Conservation (phyloP, 2,797 vertebrate species). For the Peromyscus melanophrys region DNA sequence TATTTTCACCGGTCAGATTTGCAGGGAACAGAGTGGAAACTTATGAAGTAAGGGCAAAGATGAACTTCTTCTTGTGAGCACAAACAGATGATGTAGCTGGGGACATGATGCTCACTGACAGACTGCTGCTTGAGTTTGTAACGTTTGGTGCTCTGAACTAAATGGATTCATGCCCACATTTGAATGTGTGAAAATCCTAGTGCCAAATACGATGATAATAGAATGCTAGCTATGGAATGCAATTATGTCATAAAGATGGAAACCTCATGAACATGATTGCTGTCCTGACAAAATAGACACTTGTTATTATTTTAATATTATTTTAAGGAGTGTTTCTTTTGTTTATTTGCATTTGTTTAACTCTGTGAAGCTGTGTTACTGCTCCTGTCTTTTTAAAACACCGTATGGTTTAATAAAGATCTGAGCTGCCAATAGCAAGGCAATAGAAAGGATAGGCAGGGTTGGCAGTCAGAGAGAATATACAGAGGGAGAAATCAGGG, state of each 20-base stretch:
- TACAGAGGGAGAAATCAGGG: no score
- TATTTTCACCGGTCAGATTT: background rate
- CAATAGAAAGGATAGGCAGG: no score
- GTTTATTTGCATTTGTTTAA: no score
- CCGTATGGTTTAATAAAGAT: no score
- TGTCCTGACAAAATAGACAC: background rate
- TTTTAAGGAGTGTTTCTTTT: no score
- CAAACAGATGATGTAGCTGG: accelerated
- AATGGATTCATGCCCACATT: no score
- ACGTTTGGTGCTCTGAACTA: background rate
- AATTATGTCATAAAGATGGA: background rate
- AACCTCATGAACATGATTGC: background rate
- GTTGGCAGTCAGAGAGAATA: no score
- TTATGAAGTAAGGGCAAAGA: background rate
- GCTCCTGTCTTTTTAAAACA: no score
- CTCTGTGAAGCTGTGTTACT: no score
- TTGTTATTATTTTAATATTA: no score
- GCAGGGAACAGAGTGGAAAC: background rate
- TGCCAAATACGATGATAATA: background rate
- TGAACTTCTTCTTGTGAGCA: background rate
- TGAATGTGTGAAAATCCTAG: background rate
- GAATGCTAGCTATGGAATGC: accelerated
- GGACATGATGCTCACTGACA: background rate
- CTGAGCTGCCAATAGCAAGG: no score
- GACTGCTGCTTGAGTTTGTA: background rate